Evolutionary conservation across 2,113 vertebrate species (phyloP).

Genomic region (Thamnophis sirtalis): DNA sequence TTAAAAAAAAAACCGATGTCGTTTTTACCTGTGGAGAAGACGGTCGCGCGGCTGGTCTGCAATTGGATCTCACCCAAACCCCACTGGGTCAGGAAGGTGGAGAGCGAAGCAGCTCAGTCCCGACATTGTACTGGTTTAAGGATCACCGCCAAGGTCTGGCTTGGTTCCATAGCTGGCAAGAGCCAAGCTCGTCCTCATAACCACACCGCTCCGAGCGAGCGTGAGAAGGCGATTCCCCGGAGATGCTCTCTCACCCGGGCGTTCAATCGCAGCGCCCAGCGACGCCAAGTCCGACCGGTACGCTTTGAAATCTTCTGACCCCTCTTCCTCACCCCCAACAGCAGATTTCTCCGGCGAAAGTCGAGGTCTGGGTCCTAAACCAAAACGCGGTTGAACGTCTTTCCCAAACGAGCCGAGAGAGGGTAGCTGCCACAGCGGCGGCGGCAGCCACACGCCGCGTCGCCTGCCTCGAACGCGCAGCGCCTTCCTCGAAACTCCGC

Average conservation of each 20-base stretch:
- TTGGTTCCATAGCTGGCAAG: conserved; percentile 65
- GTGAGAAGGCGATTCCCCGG: background rate
- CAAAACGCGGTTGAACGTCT: conserved; percentile 22
- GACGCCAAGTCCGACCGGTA: background rate
- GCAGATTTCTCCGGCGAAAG: background rate
- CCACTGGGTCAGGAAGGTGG: conserved; percentile 71
- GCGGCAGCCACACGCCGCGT: conserved; percentile 16
- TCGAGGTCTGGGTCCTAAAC: conserved; percentile 12
- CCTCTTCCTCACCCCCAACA: too few relatives aligned
- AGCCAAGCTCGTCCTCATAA: conserved; percentile 29
- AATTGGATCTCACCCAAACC: conserved; percentile 67
- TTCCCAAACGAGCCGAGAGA: conserved; percentile 46
- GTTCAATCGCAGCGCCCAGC: background rate
- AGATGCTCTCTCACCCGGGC: background rate
- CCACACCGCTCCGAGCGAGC: background rate
- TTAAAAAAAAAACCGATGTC: background rate
- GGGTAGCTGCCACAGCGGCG: background rate
- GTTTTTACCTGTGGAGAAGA: conserved; percentile 4
- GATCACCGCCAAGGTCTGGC: conserved; percentile 61
- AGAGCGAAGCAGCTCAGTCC: conserved; percentile 62
- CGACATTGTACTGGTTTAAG: conserved; percentile 73
- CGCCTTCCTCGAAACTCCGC: conserved; percentile 22
- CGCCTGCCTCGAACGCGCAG: background rate
- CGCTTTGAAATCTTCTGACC: background rate
- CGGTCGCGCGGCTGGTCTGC: conserved; percentile 35